A percentile compares a stretch with the other conserved stretches of the same genome.
Evolutionary conservation across 1,140 invertebrate genomes (phyloP).

Genomic region (Caenorhabditis remanei): DNA sequence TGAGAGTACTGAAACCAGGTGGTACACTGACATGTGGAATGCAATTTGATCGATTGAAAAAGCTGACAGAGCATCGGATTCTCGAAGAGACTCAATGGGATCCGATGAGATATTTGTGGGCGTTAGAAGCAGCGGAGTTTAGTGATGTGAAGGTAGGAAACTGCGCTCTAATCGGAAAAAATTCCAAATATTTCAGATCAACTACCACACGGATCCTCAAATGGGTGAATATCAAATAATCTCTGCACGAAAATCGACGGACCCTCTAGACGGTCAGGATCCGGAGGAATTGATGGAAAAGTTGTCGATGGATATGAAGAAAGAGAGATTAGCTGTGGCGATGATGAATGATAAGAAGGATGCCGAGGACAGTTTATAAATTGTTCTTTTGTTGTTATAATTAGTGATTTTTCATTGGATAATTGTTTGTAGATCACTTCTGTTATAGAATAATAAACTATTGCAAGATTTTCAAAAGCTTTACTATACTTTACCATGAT

Average conservation of each 20-base stretch:
- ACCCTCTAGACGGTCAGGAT: background rate
- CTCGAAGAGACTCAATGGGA: conserved; percentile 61
- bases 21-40: conserved; percentile 61
- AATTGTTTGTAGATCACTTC: too few species aligned
- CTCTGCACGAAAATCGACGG: conserved; percentile 14
- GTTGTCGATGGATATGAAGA: conserved; percentile 29
- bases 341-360: conserved; percentile 42
- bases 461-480: too few species aligned
- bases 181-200: conserved; percentile 21
- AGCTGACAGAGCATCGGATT: conserved; percentile 54
- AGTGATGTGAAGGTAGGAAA: conserved; percentile 57
- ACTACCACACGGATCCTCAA: conserved; percentile 15
- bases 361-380: background rate
- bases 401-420: too few species aligned
- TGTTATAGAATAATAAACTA: too few species aligned
- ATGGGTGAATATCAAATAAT: conserved; percentile 52
- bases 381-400: too few species aligned
- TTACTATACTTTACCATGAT: too few species aligned
- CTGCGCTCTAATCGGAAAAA: background rate
- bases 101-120: conserved; percentile 55
- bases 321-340: conserved; percentile 11
- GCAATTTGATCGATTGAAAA: conserved; percentile 60
- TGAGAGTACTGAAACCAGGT: conserved; percentile 60
- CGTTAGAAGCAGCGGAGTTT: conserved; percentile 60
- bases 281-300: conserved; percentile 10